Conservation (phyloP, 2,797 vertebrate genomes). For the Allobates femoralis region DNA sequence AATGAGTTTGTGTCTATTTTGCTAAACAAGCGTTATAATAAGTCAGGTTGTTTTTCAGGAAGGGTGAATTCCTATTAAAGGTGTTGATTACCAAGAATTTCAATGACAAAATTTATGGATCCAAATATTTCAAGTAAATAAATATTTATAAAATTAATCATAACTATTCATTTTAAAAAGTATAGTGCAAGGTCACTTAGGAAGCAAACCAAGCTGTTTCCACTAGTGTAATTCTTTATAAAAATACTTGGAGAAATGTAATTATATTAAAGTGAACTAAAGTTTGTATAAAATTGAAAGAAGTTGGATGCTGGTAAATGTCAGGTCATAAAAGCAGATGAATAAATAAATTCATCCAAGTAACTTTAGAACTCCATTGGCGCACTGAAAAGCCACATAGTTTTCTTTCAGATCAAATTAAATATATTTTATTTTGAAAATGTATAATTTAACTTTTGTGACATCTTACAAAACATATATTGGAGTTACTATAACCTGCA, state of each 20-base stretch:
- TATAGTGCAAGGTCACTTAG: constrained; percentile 1
- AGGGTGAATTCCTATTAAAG: too few relatives aligned
- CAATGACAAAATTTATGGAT: neutral
- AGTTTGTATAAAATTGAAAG: constrained; percentile 31
- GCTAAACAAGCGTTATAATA: too few relatives aligned
- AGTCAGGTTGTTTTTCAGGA: too few relatives aligned
- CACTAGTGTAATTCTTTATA: constrained; percentile 1
- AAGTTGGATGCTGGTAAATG: constrained; percentile 39
- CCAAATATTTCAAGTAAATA: neutral
- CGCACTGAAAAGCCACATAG: neutral
- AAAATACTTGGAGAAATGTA: neutral
- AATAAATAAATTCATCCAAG: constrained; percentile 16
- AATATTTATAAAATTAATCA: neutral
- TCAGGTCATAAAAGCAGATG: neutral
- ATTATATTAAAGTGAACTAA: constrained; percentile 15
- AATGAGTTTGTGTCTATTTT: too few relatives aligned
- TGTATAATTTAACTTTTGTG: neutral
- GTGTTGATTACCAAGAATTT: neutral
- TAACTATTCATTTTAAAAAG: neutral
- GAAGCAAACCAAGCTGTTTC: constrained; percentile 2
- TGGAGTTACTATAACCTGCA: too few relatives aligned
- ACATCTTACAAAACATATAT: too few relatives aligned
- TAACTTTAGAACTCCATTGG: neutral
- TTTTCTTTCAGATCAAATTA: neutral
- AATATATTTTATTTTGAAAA: neutral